Evolutionary conservation across 2,113 vertebrate species (phyloP).

Genomic region (Symphodus melops): DNA sequence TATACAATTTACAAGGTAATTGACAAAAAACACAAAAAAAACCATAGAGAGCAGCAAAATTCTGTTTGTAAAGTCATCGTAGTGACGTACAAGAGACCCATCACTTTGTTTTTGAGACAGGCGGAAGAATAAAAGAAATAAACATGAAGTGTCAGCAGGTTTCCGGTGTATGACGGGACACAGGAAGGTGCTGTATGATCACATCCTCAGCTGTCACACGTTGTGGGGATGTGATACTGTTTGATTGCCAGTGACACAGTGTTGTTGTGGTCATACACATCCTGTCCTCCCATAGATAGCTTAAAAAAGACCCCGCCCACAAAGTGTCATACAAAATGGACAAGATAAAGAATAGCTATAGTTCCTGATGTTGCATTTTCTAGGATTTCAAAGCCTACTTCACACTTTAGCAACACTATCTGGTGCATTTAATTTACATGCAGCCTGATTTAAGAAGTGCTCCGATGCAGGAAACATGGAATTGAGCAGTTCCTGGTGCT

Average conservation of each 20-base stretch:
- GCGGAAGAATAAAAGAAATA: conserved; percentile 1
- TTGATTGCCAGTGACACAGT: conserved; percentile 58
- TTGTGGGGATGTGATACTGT: conserved; percentile 36
- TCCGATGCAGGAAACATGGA: too few species aligned
- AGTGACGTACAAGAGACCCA: not conserved
- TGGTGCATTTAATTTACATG: not conserved
- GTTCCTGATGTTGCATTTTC: conserved; percentile 25
- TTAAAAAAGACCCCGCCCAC: conserved; percentile 6
- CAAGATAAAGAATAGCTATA: not conserved
- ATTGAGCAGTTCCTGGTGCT: too few species aligned
- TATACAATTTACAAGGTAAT: too few species aligned
- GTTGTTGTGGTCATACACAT: conserved; percentile 15
- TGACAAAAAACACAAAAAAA: too few species aligned
- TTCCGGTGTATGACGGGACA: conserved; percentile 56
- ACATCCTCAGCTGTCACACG: conserved; percentile 47
- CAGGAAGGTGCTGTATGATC: conserved; percentile 52
- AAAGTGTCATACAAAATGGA: conserved; percentile 2
- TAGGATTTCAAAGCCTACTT: not conserved
- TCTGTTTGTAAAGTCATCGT: not conserved
- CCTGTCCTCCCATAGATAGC: conserved; percentile 60
- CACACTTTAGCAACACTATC: not conserved
- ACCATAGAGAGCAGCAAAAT: too few species aligned
- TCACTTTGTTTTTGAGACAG: conserved; percentile 11
- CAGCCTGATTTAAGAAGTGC: not conserved
- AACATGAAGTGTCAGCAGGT: conserved; percentile 59